Evolutionary conservation across 2,888 invertebrate species (phyloP).

Genomic region (Plagodis dolabraria): DNA sequence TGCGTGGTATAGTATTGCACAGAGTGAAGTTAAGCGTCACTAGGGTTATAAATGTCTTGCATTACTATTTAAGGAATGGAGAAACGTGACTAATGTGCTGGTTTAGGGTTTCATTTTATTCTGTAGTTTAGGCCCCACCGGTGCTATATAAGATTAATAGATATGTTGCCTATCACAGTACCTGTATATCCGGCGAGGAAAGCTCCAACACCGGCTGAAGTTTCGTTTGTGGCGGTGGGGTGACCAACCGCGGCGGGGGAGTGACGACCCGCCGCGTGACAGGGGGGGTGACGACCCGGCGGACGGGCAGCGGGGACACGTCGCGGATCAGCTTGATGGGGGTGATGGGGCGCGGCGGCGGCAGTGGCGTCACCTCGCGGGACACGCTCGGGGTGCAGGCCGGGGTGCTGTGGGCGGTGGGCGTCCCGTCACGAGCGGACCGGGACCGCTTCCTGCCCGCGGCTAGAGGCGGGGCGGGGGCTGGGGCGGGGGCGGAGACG

Average conservation of each 20-base stretch:
- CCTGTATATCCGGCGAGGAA: conserved; percentile 40
- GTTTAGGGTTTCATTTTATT: no score
- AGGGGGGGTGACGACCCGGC: conserved; percentile 15
- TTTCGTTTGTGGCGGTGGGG: conserved; percentile 35
- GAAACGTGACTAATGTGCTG: no score
- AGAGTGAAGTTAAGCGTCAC: no score
- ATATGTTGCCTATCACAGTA: conserved; percentile 5
- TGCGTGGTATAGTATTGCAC: no score
- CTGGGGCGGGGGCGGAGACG: conserved; percentile 36
- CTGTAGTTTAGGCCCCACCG: no score
- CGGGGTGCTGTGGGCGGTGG: background rate
- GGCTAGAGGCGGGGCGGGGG: conserved; percentile 17
- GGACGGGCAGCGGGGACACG: conserved; percentile 5
- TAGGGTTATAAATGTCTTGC: no score
- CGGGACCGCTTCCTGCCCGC: conserved; percentile 56
- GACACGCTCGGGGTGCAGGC: conserved; percentile 2
- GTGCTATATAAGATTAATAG: no score
- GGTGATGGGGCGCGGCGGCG: background rate
- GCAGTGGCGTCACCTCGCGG: conserved; percentile 4
- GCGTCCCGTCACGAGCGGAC: conserved; percentile 2
- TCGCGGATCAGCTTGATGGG: background rate
- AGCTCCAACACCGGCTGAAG: conserved; percentile 21
- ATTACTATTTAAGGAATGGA: no score
- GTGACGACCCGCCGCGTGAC: conserved; percentile 13
- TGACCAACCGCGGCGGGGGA: conserved; percentile 27